Conservation (phyloP, 1,140 invertebrate genomes). For the Calephelis virginiensis region DNA sequence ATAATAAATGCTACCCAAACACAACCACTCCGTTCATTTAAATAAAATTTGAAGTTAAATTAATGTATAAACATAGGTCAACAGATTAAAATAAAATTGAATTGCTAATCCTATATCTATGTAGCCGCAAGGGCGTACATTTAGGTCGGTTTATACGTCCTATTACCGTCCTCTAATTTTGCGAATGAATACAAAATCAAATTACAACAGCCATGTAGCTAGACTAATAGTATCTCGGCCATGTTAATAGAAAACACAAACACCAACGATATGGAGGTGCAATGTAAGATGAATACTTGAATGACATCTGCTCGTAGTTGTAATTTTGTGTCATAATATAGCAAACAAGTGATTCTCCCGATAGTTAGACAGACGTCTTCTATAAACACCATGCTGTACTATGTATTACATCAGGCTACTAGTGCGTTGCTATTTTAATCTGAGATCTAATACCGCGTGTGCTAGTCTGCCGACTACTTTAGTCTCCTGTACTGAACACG, state of each 20-base stretch:
- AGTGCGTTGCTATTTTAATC: too few relatives aligned
- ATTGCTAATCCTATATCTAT: conserved; percentile 31
- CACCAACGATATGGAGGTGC: conserved; percentile 48
- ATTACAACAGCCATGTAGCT: conserved; percentile 64
- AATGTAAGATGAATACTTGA: conserved; percentile 40
- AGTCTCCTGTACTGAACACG: too few relatives aligned
- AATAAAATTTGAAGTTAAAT: conserved; percentile 7
- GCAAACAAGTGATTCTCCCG: too few relatives aligned
- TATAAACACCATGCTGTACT: too few relatives aligned
- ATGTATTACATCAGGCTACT: too few relatives aligned
- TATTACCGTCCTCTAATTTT: conserved; percentile 50
- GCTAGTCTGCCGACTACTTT: too few relatives aligned
- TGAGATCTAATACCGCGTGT: too few relatives aligned
- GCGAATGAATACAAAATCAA: conserved; percentile 60
- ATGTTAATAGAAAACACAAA: conserved; percentile 70
- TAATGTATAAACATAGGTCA: conserved; percentile 18
- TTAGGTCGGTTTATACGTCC: conserved; percentile 33
- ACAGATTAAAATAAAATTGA: conserved; percentile 30
- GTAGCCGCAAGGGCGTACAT: conserved; percentile 27
- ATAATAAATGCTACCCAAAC: neutral
- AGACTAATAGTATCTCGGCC: conserved; percentile 55
- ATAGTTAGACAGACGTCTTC: too few relatives aligned
- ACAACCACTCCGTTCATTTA: neutral
- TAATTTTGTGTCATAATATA: too few relatives aligned
- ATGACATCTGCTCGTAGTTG: too few relatives aligned